Conservation (phyloP, 2,888 invertebrate genomes). For the Troides helena region DNA sequence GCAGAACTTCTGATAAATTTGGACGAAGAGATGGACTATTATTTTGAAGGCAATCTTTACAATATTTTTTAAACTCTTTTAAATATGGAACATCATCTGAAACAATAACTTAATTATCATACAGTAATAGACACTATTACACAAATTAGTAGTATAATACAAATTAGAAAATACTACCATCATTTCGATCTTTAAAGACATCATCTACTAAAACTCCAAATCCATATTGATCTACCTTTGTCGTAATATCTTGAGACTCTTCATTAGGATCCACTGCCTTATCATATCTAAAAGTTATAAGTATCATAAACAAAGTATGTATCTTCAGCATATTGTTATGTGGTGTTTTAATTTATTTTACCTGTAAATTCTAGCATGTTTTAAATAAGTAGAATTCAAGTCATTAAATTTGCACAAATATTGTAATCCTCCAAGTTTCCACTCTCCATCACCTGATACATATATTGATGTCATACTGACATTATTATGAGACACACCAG, state of each 20-base stretch:
- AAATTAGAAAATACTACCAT: constrained; percentile 61
- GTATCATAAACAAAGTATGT: not conserved
- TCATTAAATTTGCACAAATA: constrained; percentile 86
- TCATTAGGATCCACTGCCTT: constrained; percentile 87
- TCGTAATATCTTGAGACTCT: constrained; percentile 76
- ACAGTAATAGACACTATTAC: constrained; percentile 1
- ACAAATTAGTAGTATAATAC: not conserved
- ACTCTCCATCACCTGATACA: constrained; percentile 89
- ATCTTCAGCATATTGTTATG: not conserved
- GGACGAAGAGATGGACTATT: constrained; percentile 83
- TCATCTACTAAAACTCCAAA: constrained; percentile 88
- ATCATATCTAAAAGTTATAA: constrained; percentile 78
- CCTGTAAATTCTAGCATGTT: constrained; percentile 83
- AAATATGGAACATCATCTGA: constrained; percentile 85
- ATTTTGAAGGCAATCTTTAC: constrained; percentile 85
- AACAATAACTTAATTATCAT: constrained; percentile 36
- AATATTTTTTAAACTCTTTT: constrained; percentile 84
- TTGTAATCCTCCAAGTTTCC: constrained; percentile 94
- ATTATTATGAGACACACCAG: constrained; percentile 90
- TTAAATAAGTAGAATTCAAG: constrained; percentile 82
- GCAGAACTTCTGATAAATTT: constrained; percentile 82
- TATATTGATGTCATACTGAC: constrained; percentile 89
- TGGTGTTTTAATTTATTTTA: constrained; percentile 35
- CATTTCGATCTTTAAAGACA: constrained; percentile 82
- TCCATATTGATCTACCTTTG: constrained; percentile 87